Conservation (phyloP, 2,113 vertebrate species). For the Corydoras sp. region DNA sequence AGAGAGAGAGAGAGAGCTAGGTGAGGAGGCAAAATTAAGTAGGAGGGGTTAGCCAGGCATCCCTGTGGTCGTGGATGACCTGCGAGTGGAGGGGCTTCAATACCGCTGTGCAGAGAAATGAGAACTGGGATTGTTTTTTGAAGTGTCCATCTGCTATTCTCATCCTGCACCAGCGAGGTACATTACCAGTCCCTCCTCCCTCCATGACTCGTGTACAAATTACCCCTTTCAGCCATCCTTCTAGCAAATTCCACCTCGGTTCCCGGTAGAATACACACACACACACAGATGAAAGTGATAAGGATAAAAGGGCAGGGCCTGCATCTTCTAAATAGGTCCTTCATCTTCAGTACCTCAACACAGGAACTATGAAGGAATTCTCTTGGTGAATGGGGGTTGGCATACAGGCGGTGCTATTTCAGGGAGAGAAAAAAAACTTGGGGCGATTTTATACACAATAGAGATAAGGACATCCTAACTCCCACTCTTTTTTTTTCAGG, state of each 20-base stretch:
- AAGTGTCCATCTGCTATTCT: constrained; percentile 48
- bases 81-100: constrained; percentile 26
- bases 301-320: constrained; percentile 42
- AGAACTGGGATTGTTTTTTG: constrained; percentile 41
- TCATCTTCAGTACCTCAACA: constrained; percentile 45
- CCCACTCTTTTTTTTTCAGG: constrained; percentile 11
- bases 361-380: constrained; percentile 46
- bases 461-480: not conserved
- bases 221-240: constrained; percentile 35
- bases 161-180: not conserved
- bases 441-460: not conserved
- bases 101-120: constrained; percentile 27
- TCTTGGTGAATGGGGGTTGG: constrained; percentile 35
- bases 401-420: constrained; percentile 36
- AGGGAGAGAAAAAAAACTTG: constrained; percentile 3
- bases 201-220: constrained; percentile 1
- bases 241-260: constrained; percentile 40
- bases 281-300: constrained; percentile 27
- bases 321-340: constrained; percentile 44
- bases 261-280: constrained; percentile 34
- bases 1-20: constrained; percentile 24
- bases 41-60: constrained; percentile 1
- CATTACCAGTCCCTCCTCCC: not conserved
- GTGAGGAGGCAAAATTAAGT: constrained; percentile 7
- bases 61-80: constrained; percentile 9